A percentile compares a stretch with the other conserved stretches of the same genome.
These are phyloP conservation scores for Tyto alba DNA, from an alignment of 2,113 vertebrate genomes.

Conservation along the genomic window DNA sequence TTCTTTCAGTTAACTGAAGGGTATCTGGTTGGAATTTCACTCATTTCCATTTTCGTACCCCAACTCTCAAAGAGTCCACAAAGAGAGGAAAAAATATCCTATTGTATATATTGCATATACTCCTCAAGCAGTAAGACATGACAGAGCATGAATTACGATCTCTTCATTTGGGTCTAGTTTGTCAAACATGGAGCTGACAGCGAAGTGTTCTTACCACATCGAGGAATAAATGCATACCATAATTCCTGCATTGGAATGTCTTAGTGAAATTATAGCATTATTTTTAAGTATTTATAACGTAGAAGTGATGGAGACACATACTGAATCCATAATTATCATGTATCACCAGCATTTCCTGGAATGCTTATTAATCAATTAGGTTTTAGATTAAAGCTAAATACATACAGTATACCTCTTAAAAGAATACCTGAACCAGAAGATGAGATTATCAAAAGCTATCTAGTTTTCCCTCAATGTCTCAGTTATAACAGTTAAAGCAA, in stretches of 20 bases:
- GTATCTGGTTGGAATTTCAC: neutral
- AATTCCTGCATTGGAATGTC: neutral
- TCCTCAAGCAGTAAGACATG: neutral
- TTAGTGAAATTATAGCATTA: neutral
- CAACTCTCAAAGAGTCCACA: neutral
- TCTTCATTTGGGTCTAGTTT: neutral
- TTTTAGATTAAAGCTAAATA: neutral
- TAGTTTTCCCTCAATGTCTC: neutral
- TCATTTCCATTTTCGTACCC: neutral
- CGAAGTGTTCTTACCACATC: neutral
- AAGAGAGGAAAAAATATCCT: neutral
- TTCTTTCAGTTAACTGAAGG: too few species aligned
- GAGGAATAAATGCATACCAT: neutral
- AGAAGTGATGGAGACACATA: neutral
- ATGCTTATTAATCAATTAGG: constrained; percentile 20
- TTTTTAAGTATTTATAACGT: neutral
- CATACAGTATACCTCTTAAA: neutral
- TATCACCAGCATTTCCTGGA: neutral
- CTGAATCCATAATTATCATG: neutral
- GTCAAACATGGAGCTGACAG: neutral
- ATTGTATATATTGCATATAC: neutral
- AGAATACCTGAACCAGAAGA: neutral
- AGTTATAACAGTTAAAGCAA: neutral
- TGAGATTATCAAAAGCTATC: neutral
- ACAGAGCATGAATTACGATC: neutral